These are phyloP conservation scores for Lasioglossum villosulum DNA, from an alignment of 2,888 invertebrate species.

Conservation along the genomic window DNA sequence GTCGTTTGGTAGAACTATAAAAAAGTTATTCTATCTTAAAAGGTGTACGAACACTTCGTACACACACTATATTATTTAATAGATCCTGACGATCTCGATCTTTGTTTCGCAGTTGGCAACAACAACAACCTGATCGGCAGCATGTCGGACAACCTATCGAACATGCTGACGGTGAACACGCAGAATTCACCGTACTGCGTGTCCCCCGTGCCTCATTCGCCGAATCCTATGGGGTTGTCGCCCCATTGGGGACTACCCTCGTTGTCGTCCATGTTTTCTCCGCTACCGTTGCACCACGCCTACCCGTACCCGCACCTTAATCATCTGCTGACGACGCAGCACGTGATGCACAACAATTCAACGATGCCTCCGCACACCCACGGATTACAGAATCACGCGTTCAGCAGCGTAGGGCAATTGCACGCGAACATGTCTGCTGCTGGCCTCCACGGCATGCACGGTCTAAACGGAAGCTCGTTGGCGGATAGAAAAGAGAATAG, in stretches of 20 bases:
- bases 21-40: no score
- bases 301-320: slow-evolving; percentile 78
- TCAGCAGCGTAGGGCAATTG: slow-evolving; percentile 67
- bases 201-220: slow-evolving; percentile 78
- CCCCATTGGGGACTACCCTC: slow-evolving; percentile 78
- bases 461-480: slow-evolving; percentile 86
- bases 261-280: slow-evolving; percentile 78
- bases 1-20: no score
- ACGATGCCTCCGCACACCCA: slow-evolving; percentile 72
- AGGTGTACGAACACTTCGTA: no score
- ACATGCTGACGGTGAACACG: slow-evolving; percentile 78
- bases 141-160: slow-evolving; percentile 75
- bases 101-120: slow-evolving; percentile 60
- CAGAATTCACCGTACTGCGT: slow-evolving; percentile 79
- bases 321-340: slow-evolving; percentile 81
- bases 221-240: slow-evolving; percentile 78
- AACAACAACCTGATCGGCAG: slow-evolving; percentile 64
- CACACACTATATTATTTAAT: not conserved
- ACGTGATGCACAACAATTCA: slow-evolving; percentile 76
- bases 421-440: slow-evolving; percentile 83
- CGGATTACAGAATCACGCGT: slow-evolving; percentile 68
- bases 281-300: slow-evolving; percentile 75
- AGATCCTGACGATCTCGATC: not conserved
- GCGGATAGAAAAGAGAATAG: slow-evolving; percentile 85
- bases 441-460: slow-evolving; percentile 86